Evolutionary conservation across 2,797 vertebrate species (phyloP), one percentile per base, ranked within the genome.

Genomic region (Antrozous pallidus): DNA sequence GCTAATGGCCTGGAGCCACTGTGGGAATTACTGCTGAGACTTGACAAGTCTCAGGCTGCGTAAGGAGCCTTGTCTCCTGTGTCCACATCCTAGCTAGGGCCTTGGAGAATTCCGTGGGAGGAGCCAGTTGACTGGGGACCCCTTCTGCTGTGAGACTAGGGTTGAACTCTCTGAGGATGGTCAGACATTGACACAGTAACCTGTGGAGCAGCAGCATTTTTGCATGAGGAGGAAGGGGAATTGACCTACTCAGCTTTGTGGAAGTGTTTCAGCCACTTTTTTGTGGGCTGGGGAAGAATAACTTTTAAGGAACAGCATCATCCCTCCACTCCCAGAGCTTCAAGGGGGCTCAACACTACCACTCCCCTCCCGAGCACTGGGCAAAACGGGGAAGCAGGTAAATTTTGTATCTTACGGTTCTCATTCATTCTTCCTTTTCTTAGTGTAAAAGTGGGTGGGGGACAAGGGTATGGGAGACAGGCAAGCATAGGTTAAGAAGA

Each of bases 31-130:
- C 88, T 74, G 13, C 10, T n/a, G 97, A 74, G 94, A 51, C 61
- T 82, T 93, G 26, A 2, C 16, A 67, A 80, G 38, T 96, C 96
- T 88, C 97, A 89, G 79, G 90, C 95, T 96, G 85, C 96, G 87
- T 97, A 97, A 93, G 88, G 93, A 90, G 24, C 61, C 40, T 38
- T 54, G 65, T 80, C 90, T 86, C 90, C 77, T 93, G 87, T 2
- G 90, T 91, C 86, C 74, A 18, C 84, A n/a, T 82, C 24, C 54
- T 79, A 71, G 77, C 54, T 79, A 71, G 77, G 85, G 17, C 91
- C 83, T 24, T 70, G 74, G 93, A 85, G 95, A 88, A 56, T 78
- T 89, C 36, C 63, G 67, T 51, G 56, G 90, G 40, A 86, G 58
- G 3, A 6, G 82, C 77, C 79, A 31, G 69, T 84, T 94, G 77